Evolutionary conservation across 2,888 invertebrate genomes (phyloP).

Genomic region (Sarcophaga rosellei): DNA sequence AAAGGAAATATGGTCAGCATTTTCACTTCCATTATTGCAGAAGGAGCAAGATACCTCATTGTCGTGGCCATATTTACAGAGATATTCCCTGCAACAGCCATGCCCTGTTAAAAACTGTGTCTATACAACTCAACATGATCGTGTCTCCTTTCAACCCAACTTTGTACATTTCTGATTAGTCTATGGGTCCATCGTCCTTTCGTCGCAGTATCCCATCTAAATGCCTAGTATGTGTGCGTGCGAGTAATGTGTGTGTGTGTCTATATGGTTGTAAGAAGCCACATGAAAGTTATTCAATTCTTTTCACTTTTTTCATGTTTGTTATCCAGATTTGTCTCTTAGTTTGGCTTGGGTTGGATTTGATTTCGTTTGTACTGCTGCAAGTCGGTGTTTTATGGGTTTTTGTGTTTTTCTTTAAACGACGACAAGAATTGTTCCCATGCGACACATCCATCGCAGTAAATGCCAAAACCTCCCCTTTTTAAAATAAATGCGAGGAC

Average conservation of each 20-base stretch:
- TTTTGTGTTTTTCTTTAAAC: slow-evolving; percentile 63
- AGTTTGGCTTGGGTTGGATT: not conserved
- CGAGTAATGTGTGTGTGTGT: not conserved
- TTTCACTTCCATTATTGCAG: too few relatives aligned
- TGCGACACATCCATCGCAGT: slow-evolving; percentile 74
- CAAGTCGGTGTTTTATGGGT: slow-evolving; percentile 56
- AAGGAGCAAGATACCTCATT: too few relatives aligned
- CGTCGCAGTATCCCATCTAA: too few relatives aligned
- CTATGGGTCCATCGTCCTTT: too few relatives aligned
- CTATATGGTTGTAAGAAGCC: slow-evolving; percentile 22
- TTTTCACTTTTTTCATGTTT: slow-evolving; percentile 41
- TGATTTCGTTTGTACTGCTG: slow-evolving; percentile 6
- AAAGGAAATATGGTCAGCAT: too few relatives aligned
- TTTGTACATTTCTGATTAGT: too few relatives aligned
- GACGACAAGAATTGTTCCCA: slow-evolving; percentile 75
- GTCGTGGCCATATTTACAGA: too few relatives aligned
- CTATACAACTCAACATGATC: too few relatives aligned
- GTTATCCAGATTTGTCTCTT: slow-evolving; percentile 52
- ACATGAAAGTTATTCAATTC: slow-evolving; percentile 52
- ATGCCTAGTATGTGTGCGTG: not conserved
- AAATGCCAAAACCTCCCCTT: slow-evolving; percentile 55
- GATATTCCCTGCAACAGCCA: too few relatives aligned
- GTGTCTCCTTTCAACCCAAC: too few relatives aligned
- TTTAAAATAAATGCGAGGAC: slow-evolving; percentile 5
- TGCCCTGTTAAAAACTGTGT: too few relatives aligned